Base-by-base conservation (phyloP, 2,797 vertebrate species). In the Aplochiton taeniatus region DNA sequence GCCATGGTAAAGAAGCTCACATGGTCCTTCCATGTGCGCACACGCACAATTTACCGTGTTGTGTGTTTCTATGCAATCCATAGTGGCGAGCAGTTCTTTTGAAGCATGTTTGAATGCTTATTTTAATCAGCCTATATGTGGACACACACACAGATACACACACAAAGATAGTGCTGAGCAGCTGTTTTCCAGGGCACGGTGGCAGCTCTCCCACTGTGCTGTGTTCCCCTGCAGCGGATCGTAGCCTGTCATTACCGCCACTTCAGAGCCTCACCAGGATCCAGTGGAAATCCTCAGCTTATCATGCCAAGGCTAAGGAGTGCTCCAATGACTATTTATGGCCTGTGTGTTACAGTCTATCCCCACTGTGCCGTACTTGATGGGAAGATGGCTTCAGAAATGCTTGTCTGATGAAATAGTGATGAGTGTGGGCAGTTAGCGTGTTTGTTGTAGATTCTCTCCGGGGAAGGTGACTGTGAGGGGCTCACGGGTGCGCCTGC, bases 221-320 rank as follows among this genome's bases (percentile, higher is more conserved):
- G 58, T 57, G 66, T 64, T 69, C 81, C 74, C 49, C 73, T 69
- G 75, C 71, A 68, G 75, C 19, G n/a, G 73, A 70, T 50, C 66
- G 74, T 46, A 87, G 79, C 79, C 74, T 79, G 68, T 74, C 73
- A 74, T 78, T 83, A 76, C 80, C 65, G 68, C 53, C 76, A 67
- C 63, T 72, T 72, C 71, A 63, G 71, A 69, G 63, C 70, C 67
- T 52, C 58, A 57, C 70, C 73, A 74, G 76, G 75, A 68, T 72
- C 61, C 46, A 1, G 61, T 50, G 67, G 54, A 69, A 50, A 49
- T 62, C 69, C 68, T 31, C 65, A 65, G 50, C 80, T 80, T 82
- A 68, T 66, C 75, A 77, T 67, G 64, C 76, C 43, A 48, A 31
- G 31, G 31, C 31, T 31, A 31, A 31, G 31, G 2, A 31, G 31